phyloP scores from a whole-genome alignment of 2,113 vertebrate genomes.

The Picathartes gymnocephalus region DNA sequence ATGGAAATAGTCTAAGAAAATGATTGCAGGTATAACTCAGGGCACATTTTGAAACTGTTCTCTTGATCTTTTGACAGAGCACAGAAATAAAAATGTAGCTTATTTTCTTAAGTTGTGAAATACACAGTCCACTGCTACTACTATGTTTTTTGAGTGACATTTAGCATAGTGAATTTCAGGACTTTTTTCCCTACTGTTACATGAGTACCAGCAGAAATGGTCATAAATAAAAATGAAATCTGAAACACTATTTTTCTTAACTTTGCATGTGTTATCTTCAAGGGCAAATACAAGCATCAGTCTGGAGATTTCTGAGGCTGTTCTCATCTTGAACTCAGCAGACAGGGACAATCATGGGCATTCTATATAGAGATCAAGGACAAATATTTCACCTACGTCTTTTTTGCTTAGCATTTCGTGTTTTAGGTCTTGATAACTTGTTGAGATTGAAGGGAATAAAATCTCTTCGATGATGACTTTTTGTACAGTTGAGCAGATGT shows the following conservation, averaged over 20 bases:
- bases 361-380: neutral
- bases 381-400: neutral
- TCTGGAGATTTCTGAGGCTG: neutral
- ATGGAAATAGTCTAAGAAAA: neutral
- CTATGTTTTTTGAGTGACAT: neutral
- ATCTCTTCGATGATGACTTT: neutral
- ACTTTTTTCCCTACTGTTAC: neutral
- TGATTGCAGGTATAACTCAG: neutral
- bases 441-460: neutral
- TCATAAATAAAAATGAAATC: neutral
- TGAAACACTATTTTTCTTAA: neutral
- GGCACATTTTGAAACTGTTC: neutral
- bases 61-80: neutral
- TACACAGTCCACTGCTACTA: neutral
- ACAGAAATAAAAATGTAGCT: neutral
- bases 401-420: neutral
- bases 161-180: neutral
- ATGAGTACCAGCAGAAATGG: neutral
- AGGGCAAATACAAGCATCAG: fast-evolving
- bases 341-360: neutral
- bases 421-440: neutral
- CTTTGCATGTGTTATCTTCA: neutral
- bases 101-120: neutral
- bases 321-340: neutral
- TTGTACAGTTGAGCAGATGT: neutral